These are phyloP conservation scores for Myotis vivesi DNA, from an alignment of 2,797 vertebrate species.

Conservation along the genomic window DNA sequence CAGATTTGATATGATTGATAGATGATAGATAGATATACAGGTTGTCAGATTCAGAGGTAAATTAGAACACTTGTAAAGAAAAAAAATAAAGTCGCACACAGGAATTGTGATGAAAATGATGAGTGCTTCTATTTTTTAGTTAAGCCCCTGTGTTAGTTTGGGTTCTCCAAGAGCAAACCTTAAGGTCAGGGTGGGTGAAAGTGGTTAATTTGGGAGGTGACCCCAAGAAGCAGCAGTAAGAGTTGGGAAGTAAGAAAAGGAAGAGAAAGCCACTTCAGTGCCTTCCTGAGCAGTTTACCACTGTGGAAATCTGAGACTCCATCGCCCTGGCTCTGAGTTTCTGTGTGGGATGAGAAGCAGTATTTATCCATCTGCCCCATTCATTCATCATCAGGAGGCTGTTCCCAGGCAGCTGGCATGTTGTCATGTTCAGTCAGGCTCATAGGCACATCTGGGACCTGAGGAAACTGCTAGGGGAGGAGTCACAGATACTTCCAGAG, in stretches of 20 bases:
- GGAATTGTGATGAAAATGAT: neutral
- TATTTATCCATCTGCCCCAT: accelerated
- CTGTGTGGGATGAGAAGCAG: accelerated
- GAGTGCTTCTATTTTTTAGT: no score
- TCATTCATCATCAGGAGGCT: neutral
- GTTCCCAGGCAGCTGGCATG: neutral
- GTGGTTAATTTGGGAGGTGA: neutral
- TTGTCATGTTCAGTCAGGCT: accelerated
- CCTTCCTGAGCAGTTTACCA: neutral
- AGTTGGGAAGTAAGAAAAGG: neutral
- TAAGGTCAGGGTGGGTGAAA: neutral
- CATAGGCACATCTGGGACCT: neutral
- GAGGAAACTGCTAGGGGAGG: accelerated
- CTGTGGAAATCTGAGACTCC: accelerated
- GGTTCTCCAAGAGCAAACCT: neutral
- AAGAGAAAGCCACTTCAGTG: accelerated
- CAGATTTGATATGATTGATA: neutral
- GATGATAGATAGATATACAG: neutral
- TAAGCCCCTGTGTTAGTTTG: neutral
- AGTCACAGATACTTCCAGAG: neutral
- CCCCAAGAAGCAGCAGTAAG: neutral
- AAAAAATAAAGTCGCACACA: neutral
- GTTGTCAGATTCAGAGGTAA: neutral
- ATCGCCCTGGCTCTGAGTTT: accelerated
- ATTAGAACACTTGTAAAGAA: neutral